These are phyloP conservation scores for Synanthedon myopaeformis DNA, from an alignment of 2,888 invertebrate species.

Conservation along the genomic window DNA sequence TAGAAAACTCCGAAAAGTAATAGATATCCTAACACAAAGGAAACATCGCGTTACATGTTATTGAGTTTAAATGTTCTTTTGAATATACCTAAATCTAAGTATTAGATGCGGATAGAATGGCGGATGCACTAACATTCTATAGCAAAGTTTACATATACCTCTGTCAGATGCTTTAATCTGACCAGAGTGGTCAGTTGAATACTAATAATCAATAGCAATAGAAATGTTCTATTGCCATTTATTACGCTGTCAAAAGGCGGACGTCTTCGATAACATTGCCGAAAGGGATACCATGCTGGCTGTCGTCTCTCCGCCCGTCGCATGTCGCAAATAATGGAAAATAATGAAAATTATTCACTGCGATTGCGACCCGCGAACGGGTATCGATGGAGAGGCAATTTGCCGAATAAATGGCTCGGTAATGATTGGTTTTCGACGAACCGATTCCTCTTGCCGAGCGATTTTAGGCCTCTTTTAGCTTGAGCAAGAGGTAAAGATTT, in stretches of 20 bases:
- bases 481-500: background rate
- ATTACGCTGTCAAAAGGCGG: constrained; percentile 11
- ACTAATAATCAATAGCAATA: constrained; percentile 7
- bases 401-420: constrained; percentile 40
- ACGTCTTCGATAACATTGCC: constrained; percentile 32
- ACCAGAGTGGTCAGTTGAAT: too few species aligned
- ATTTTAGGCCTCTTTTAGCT: background rate
- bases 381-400: constrained; percentile 51
- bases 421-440: constrained; percentile 15
- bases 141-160: too few species aligned
- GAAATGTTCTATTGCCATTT: constrained; percentile 4
- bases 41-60: too few species aligned
- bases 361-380: constrained; percentile 33
- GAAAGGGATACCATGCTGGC: constrained; percentile 8
- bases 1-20: too few species aligned
- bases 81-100: too few species aligned
- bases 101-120: too few species aligned
- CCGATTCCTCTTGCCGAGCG: background rate
- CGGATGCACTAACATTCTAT: too few species aligned
- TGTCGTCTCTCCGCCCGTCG: constrained; percentile 10
- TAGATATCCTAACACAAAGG: too few species aligned
- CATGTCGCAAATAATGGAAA: constrained; percentile 26
- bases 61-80: too few species aligned
- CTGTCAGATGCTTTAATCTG: background rate
- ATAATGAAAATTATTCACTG: constrained; percentile 47